Percentiles rank a stretch among this genome's conserved stretches.
Evolutionary conservation across 1,140 invertebrate genomes (phyloP).

Genomic region (Microplitis mediator): DNA sequence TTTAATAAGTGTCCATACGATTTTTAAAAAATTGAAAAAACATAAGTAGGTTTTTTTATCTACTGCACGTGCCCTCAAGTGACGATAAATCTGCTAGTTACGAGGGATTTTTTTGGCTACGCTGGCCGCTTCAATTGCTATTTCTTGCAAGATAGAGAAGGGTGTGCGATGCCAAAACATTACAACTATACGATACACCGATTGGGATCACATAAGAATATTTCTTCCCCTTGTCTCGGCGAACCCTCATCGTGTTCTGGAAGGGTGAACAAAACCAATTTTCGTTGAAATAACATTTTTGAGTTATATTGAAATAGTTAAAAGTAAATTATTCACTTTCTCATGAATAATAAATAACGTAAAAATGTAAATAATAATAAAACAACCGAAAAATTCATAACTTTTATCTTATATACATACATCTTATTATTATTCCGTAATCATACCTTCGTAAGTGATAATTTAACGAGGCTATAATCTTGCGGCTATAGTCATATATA

Average conservation of each 20-base stretch:
- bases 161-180: not conserved
- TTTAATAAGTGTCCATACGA: no score
- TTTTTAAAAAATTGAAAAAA: no score
- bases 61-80: conserved; percentile 6
- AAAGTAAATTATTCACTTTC: not conserved
- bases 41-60: not conserved
- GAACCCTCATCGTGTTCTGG: not conserved
- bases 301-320: not conserved
- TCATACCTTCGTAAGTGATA: no score
- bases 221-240: not conserved
- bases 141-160: conserved; percentile 2
- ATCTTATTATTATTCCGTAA: no score
- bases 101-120: not conserved
- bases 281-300: not conserved
- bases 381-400: no score
- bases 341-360: no score
- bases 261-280: not conserved
- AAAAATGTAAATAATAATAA: no score
- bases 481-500: no score
- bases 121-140: conserved; percentile 3
- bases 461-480: no score
- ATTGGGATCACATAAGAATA: conserved; percentile 4
- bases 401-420: no score
- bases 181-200: not conserved
- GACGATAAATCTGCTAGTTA: conserved; percentile 27